Conservation (phyloP, 1,140 invertebrate genomes). For the Mya arenaria region DNA sequence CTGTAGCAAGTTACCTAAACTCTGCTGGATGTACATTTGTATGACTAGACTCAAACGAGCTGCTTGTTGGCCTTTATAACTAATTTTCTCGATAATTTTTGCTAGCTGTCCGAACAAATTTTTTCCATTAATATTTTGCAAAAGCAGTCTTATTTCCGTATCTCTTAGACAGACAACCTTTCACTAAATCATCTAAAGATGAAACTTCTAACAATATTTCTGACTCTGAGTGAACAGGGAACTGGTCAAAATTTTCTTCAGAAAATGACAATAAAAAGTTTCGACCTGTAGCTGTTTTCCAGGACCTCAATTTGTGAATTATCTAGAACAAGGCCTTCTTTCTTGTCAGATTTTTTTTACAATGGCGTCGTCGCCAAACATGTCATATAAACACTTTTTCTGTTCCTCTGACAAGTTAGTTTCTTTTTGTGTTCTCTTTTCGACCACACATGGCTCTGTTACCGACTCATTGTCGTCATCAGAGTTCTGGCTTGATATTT, state of each 20-base stretch:
- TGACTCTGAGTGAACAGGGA: background rate
- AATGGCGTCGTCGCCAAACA: background rate
- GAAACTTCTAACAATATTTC: background rate
- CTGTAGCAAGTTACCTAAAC: slow-evolving; percentile 6
- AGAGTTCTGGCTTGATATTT: too few species aligned
- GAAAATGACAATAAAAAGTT: slow-evolving; percentile 7
- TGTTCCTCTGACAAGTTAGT: too few species aligned
- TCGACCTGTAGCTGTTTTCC: slow-evolving; percentile 15
- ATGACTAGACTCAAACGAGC: slow-evolving; percentile 17
- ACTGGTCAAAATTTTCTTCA: slow-evolving; percentile 8
- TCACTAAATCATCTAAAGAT: background rate
- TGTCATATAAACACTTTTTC: background rate
- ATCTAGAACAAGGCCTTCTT: slow-evolving; percentile 16
- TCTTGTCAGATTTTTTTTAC: slow-evolving; percentile 2
- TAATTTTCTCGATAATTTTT: slow-evolving; percentile 18
- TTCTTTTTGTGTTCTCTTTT: too few species aligned
- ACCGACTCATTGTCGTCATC: too few species aligned
- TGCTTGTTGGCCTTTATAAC: slow-evolving; percentile 18
- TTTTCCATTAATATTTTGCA: background rate
- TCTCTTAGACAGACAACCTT: background rate
- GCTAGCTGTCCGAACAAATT: background rate
- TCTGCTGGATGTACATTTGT: slow-evolving; percentile 21
- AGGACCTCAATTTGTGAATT: slow-evolving; percentile 14
- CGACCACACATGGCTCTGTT: too few species aligned
- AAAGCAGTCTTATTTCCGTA: background rate